phyloP scores from a whole-genome alignment of 1,140 invertebrate species.

The Adoxophyes honmai region DNA sequence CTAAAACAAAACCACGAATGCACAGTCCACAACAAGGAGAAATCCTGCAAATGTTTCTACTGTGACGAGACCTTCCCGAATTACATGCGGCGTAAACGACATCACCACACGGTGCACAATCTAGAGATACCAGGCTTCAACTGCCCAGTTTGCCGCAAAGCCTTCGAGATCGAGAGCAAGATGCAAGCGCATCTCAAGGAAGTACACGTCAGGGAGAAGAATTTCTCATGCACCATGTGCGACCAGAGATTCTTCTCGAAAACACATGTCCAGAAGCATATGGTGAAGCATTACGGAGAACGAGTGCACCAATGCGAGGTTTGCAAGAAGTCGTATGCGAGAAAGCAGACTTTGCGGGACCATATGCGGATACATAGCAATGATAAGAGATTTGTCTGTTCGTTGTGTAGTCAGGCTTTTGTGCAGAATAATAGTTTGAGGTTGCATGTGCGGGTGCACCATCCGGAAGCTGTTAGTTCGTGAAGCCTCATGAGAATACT shows the following conservation, averaged over 20 bases:
- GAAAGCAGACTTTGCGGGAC: slow-evolving; percentile 77
- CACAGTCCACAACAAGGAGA: slow-evolving; percentile 41
- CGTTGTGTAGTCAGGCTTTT: slow-evolving; percentile 46
- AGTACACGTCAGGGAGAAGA: slow-evolving; percentile 59
- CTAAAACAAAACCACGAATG: slow-evolving; percentile 47
- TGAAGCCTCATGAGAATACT: no score
- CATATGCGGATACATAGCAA: slow-evolving; percentile 76
- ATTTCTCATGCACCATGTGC: slow-evolving; percentile 55
- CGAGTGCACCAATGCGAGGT: slow-evolving; percentile 83
- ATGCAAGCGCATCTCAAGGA: slow-evolving; percentile 63
- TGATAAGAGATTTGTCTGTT: slow-evolving; percentile 47
- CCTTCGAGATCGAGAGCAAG: slow-evolving; percentile 52
- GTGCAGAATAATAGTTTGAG: slow-evolving; percentile 52
- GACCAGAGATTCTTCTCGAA: slow-evolving; percentile 60
- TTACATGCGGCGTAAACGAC: slow-evolving; percentile 47
- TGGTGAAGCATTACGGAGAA: slow-evolving; percentile 81
- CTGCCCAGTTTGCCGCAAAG: slow-evolving; percentile 56
- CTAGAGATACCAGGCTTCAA: slow-evolving; percentile 35
- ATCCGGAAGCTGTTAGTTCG: slow-evolving; percentile 27
- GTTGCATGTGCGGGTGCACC: slow-evolving; percentile 53
- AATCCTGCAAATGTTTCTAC: slow-evolving; percentile 47
- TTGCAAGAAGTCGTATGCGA: slow-evolving; percentile 81
- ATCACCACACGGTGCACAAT: slow-evolving; percentile 45
- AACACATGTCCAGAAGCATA: slow-evolving; percentile 64
- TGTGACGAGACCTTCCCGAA: slow-evolving; percentile 52